phyloP scores from a whole-genome alignment of 2,888 invertebrate genomes.

The Thumatha senex region DNA sequence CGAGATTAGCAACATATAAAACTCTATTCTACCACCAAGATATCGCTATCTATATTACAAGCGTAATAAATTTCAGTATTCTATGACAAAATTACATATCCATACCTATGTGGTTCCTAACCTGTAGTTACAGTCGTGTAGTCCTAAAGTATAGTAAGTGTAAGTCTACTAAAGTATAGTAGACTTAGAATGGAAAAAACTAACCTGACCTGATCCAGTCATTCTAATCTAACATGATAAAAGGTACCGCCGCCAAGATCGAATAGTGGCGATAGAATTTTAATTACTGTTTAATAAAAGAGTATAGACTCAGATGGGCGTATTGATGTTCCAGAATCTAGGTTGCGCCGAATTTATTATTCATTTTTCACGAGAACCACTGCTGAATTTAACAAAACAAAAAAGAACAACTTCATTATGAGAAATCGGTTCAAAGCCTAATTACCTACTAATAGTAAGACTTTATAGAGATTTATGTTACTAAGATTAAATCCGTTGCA shows the following conservation, averaged over 20 bases:
- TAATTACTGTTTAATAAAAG: conserved; percentile 50
- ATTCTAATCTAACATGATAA: conserved; percentile 58
- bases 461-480: background rate
- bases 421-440: too few species aligned
- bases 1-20: too few species aligned
- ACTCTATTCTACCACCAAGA: too few species aligned
- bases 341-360: conserved; percentile 1
- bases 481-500: background rate
- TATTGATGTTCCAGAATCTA: conserved; percentile 23
- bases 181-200: conserved; percentile 31
- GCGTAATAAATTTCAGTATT: conserved; percentile 2
- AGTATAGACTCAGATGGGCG: conserved; percentile 29
- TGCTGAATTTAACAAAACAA: too few species aligned
- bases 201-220: conserved; percentile 60
- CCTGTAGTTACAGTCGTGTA: too few species aligned
- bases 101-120: background rate
- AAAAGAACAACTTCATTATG: too few species aligned
- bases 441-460: too few species aligned
- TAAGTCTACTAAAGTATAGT: too few species aligned
- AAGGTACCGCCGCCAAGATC: conserved; percentile 52
- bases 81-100: background rate
- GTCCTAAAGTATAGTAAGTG: too few species aligned
- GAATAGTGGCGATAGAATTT: conserved; percentile 63
- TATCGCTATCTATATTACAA: background rate
- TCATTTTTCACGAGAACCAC: background rate